These are phyloP conservation scores for Megaceryle alcyon DNA, from an alignment of 2,797 vertebrate species.

Conservation along the genomic window DNA sequence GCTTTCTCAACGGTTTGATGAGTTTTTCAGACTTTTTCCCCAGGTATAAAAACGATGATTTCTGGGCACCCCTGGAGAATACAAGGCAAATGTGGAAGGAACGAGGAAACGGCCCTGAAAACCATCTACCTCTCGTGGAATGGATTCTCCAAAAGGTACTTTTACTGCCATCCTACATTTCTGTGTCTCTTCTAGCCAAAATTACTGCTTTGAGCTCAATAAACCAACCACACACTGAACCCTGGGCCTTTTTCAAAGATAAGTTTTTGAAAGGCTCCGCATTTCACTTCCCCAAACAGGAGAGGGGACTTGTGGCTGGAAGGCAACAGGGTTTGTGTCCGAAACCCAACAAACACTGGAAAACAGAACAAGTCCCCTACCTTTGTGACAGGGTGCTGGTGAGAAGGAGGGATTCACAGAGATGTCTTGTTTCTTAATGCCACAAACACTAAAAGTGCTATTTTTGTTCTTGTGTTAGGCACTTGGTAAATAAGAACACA, in stretches of 20 bases:
- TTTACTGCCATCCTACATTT: not conserved
- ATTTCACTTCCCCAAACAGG: not conserved
- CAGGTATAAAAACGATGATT: not conserved
- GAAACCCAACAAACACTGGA: not conserved
- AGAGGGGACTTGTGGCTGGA: not conserved
- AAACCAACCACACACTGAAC: not conserved
- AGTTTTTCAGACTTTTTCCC: not conserved
- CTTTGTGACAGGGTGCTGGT: not conserved
- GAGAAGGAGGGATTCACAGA: not conserved
- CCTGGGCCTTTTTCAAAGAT: not conserved
- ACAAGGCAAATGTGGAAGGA: not conserved
- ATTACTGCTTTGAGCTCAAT: not conserved
- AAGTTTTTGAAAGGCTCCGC: not conserved
- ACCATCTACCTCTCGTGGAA: not conserved
- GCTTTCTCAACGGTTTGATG: not conserved
- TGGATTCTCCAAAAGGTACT: not conserved
- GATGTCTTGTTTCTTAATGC: not conserved
- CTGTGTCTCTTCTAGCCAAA: not conserved
- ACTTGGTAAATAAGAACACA: not conserved
- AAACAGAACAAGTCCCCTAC: not conserved
- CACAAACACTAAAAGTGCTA: not conserved
- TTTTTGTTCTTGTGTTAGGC: not conserved
- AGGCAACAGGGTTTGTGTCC: not conserved
- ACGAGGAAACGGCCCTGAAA: not conserved
- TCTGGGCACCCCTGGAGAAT: not conserved